A percentile compares a stretch with the other conserved stretches of the same genome.
Evolutionary conservation across 2,888 invertebrate species (phyloP).

Genomic region (Ramazzottius varieornatus): DNA sequence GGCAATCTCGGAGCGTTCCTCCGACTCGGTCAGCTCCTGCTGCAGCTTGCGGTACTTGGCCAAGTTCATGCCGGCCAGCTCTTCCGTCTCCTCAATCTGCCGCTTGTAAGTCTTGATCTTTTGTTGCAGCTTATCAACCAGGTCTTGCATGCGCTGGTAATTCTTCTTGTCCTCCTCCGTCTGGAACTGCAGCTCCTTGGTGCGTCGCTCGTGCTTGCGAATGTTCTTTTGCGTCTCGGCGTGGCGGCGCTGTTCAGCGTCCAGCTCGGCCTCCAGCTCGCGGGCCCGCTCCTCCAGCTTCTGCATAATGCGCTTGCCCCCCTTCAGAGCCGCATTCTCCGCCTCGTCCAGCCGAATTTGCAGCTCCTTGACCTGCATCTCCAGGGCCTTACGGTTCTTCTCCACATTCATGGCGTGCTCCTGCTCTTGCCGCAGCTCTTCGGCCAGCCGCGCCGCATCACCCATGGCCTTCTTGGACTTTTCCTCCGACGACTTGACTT

Average conservation of each 20-base stretch:
- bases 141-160: conserved; percentile 96
- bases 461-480: conserved; percentile 96
- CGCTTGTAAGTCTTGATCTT: conserved; percentile 99
- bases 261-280: conserved; percentile 84
- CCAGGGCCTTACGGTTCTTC: conserved; percentile 88
- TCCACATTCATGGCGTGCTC: conserved; percentile 95
- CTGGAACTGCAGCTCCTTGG: conserved; percentile 85
- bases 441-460: conserved; percentile 88
- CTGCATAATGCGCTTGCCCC: conserved; percentile 95
- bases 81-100: conserved; percentile 86
- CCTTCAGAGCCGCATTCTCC: conserved; percentile 86
- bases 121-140: conserved; percentile 95
- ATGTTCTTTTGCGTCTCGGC: conserved; percentile 95
- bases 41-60: conserved; percentile 29
- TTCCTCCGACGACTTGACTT: conserved; percentile 95
- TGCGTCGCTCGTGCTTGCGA: conserved; percentile 63
- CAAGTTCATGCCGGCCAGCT: conserved; percentile 27
- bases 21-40: conserved; percentile 71
- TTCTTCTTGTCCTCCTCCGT: conserved; percentile 99
- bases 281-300: conserved; percentile 88
- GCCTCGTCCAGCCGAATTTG: conserved; percentile 87
- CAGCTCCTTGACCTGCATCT: conserved; percentile 92
- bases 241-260: conserved; percentile 92
- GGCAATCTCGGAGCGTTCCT: conserved; percentile 82
- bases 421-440: conserved; percentile 95